Base-by-base conservation (phyloP, 2,797 vertebrate genomes). In the Gouania willdenowi region DNA sequence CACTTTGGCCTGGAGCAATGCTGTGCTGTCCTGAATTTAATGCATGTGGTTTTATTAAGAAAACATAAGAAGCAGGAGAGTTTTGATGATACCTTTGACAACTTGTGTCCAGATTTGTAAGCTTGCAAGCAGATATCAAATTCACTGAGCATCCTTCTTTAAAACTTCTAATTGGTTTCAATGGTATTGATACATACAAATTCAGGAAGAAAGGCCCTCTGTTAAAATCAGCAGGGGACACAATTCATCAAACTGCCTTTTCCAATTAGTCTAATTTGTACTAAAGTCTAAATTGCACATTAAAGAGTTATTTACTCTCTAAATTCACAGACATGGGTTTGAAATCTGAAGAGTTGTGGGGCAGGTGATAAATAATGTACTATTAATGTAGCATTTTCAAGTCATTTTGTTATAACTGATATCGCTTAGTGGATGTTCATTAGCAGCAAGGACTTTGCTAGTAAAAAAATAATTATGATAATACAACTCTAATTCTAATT, bases 131-230 rank as follows among this genome's bases (percentile, higher is more conserved):
- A 22, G 8, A 6, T 36, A 41, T 54, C 17, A 6, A 40, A 44
- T 29, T 47, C 15, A 30, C 52, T 42, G 31, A 35, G 9, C 25
- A 22, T 59, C 30, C 26, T 26, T 6, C 3, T n/a, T 63, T 40
- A 41, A 23, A 37, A 41, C 41, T 22, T 55, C 37, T 43, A 34
- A 57, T 12, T 41, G 25, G 13, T 23, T 33, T 65, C 34, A 16
- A 68, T 71, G 54, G n/a, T 57, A 65, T 49, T 41, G 61, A 68
- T 44, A 26, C 32, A 44, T 41, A 40, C 61, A 14, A 66, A 66
- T 63, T 58, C 27, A 43, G 36, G 26, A 46, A 40, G 39, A 23
- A 55, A 24, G 30, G 35, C 14, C 45, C 38, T 41, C 23, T 20
- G 51, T 19, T 75, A 35, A 71, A 59, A 63, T 41, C 52, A 60